Conservation (phyloP, 2,113 vertebrate species). For the Hippocampus barbouri region DNA sequence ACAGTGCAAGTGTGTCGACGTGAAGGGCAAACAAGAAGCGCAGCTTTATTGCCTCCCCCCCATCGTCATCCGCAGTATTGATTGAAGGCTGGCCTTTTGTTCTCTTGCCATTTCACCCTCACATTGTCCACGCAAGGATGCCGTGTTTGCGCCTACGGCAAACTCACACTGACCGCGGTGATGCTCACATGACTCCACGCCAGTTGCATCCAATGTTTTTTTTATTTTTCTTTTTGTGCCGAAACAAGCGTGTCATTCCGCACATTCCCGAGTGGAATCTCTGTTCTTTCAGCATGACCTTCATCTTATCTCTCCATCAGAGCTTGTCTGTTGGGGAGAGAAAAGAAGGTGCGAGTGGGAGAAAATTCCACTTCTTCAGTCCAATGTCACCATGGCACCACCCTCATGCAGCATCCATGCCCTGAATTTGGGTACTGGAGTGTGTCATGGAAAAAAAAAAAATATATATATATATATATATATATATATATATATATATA, state of each 20-base stretch:
- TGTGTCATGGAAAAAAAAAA: too few species aligned
- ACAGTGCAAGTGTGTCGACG: neutral
- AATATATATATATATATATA: too few species aligned
- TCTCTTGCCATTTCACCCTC: neutral
- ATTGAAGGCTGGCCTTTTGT: neutral
- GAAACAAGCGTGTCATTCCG: constrained; percentile 67
- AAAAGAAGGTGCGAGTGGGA: constrained; percentile 1
- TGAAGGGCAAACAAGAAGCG: neutral
- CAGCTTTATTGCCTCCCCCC: neutral
- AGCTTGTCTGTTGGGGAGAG: constrained; percentile 52
- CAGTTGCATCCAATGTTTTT: constrained; percentile 44
- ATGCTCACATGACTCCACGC: constrained; percentile 47
- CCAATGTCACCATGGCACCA: neutral
- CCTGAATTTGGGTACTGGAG: neutral
- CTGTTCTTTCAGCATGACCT: constrained; percentile 71
- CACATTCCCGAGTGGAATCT: constrained; percentile 67
- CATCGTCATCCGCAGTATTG: neutral
- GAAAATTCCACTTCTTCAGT: neutral
- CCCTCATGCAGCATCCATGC: neutral
- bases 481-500: too few species aligned
- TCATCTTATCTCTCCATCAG: constrained; percentile 75
- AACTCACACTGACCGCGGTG: constrained; percentile 14
- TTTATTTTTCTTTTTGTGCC: constrained; percentile 38
- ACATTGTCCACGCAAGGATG: neutral
- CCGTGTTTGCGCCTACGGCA: neutral